Conservation (phyloP, 2,888 invertebrate species). For the Calameuta idolon region DNA sequence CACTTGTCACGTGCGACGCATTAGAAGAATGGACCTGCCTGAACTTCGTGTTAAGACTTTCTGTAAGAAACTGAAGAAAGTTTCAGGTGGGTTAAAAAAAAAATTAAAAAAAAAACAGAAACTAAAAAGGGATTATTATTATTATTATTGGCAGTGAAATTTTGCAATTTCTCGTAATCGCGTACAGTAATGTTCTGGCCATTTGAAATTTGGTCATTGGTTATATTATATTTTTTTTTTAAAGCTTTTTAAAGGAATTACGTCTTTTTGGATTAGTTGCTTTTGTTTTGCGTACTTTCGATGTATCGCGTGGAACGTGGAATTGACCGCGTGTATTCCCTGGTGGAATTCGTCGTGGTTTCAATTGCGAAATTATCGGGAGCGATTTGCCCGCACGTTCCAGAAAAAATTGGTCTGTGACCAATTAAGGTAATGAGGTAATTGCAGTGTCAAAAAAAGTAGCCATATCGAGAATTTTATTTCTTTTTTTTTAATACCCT, state of each 20-base stretch:
- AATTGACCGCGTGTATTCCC: neutral
- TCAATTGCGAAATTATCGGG: neutral
- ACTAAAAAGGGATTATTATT: neutral
- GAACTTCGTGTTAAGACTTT: neutral
- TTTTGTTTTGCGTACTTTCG: neutral
- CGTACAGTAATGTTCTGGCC: neutral
- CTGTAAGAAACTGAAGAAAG: neutral
- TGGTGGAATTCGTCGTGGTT: neutral
- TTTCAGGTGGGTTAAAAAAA: neutral
- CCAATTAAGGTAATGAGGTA: conserved; percentile 18
- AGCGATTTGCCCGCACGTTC: neutral
- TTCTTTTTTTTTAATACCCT: conserved; percentile 1
- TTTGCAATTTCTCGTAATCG: neutral
- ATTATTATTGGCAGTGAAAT: neutral
- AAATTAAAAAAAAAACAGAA: neutral
- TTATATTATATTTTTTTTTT: no score
- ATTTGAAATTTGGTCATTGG: neutral
- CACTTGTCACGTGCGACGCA: neutral
- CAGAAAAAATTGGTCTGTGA: conserved; percentile 2
- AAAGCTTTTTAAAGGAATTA: no score
- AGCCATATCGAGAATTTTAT: conserved; percentile 1
- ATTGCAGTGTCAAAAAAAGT: conserved; percentile 14
- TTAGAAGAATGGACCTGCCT: neutral
- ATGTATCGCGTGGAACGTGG: neutral
- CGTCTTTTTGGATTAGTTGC: neutral